phyloP scores from a whole-genome alignment of 2,888 invertebrate species.

The Oasisia sp. region DNA sequence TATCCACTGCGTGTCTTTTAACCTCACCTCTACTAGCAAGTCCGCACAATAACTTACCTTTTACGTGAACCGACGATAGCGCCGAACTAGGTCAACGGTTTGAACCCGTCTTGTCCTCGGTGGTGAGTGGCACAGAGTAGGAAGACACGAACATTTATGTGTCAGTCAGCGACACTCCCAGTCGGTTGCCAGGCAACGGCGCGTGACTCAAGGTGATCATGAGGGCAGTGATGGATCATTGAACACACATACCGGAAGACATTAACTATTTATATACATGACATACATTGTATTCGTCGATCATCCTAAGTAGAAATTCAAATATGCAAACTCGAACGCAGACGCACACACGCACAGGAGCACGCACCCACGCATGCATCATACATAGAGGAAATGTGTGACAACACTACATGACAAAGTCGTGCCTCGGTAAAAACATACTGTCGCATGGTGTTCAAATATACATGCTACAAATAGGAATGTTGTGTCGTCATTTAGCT shows the following conservation, averaged over 20 bases:
- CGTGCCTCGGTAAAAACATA: not conserved
- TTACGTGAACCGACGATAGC: not conserved
- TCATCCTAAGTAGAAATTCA: not conserved
- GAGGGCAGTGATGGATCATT: not conserved
- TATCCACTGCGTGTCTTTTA: not conserved
- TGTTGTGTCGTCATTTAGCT: no score
- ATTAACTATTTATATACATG: no score
- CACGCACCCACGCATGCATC: not conserved
- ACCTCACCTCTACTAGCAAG: not conserved
- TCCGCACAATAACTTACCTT: not conserved
- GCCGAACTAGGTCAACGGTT: not conserved
- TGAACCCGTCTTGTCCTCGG: not conserved
- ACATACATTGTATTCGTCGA: no score
- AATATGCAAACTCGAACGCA: not conserved
- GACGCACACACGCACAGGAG: not conserved
- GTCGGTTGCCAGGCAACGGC: conserved; percentile 7
- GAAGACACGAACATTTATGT: not conserved
- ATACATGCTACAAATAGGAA: not conserved
- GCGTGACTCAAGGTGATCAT: not conserved
- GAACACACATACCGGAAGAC: no score
- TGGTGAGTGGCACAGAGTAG: not conserved
- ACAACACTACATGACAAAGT: not conserved
- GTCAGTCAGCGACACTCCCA: not conserved
- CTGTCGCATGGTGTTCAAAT: not conserved
- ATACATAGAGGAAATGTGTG: not conserved